A percentile compares a stretch with the other conserved stretches of the same genome.
phyloP scores from a whole-genome alignment of 2,113 vertebrate species.

The Hylia prasina region DNA sequence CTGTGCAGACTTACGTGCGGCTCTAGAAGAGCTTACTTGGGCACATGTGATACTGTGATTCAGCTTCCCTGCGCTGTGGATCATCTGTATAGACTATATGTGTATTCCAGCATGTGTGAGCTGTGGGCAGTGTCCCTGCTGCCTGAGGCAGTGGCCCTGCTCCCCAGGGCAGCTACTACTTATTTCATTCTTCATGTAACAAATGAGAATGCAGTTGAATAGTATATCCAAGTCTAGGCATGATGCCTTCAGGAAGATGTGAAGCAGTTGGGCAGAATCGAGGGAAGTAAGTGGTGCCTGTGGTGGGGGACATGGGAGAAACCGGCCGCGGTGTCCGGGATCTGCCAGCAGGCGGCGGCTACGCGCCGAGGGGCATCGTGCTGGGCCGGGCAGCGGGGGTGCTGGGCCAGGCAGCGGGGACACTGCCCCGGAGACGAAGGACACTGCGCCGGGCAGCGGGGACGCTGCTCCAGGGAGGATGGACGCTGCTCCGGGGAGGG shows the following conservation, averaged over 20 bases:
- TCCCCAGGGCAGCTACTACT: neutral
- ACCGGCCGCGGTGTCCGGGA: neutral
- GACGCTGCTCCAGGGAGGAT: rapidly evolving
- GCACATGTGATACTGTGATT: neutral
- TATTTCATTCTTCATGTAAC: neutral
- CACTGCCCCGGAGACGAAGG: neutral
- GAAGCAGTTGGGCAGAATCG: neutral
- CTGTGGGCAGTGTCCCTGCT: neutral
- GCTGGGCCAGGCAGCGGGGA: neutral
- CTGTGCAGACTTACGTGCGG: neutral
- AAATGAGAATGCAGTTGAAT: neutral
- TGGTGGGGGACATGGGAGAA: neutral
- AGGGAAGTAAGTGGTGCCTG: rapidly evolving
- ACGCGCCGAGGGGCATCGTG: neutral
- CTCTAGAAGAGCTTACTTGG: neutral
- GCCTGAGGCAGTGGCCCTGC: neutral
- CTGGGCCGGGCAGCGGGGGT: too few species aligned
- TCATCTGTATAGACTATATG: neutral
- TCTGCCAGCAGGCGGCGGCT: neutral
- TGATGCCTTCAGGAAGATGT: neutral
- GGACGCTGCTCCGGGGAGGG: too few species aligned
- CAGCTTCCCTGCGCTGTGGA: neutral
- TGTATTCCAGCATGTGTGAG: neutral
- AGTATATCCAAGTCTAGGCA: neutral
- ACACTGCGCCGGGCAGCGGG: neutral